Percentiles rank a stretch among this genome's conserved stretches.
phyloP scores from a whole-genome alignment of 2,888 invertebrate genomes.

The Caenorhabditis parvicauda region DNA sequence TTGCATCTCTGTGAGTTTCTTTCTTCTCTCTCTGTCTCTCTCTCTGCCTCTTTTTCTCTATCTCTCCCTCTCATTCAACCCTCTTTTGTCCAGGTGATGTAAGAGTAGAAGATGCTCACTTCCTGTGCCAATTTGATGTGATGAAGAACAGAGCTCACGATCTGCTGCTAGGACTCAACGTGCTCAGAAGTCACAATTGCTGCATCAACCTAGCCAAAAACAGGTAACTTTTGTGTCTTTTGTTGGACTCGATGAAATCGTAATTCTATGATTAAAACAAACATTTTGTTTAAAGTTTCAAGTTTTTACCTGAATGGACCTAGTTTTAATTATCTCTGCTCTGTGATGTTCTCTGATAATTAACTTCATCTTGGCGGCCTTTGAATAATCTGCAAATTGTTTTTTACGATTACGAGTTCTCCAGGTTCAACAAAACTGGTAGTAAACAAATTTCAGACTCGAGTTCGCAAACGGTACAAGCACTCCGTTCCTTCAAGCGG shows the following conservation, averaged over 20 bases:
- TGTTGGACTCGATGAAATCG: neutral
- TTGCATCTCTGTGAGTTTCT: constrained; percentile 78
- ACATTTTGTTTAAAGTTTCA: too few species aligned
- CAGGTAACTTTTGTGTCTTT: constrained; percentile 22
- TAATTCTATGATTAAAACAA: too few species aligned
- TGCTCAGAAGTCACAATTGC: constrained; percentile 76
- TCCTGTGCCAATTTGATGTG: constrained; percentile 93
- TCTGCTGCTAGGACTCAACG: constrained; percentile 92
- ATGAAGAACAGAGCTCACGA: constrained; percentile 96
- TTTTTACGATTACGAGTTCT: too few species aligned
- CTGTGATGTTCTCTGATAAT: too few species aligned
- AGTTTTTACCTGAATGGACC: neutral
- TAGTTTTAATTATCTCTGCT: constrained; percentile 1
- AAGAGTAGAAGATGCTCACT: constrained; percentile 86
- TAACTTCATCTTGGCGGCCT: too few species aligned
- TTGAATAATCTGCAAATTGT: too few species aligned
- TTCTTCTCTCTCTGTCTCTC: neutral
- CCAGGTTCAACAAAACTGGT: neutral
- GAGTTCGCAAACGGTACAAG: constrained; percentile 27
- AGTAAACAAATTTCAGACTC: constrained; percentile 17
- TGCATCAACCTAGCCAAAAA: constrained; percentile 86
- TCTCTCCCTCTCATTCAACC: neutral
- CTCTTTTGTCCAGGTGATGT: constrained; percentile 71
- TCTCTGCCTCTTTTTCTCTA: neutral
- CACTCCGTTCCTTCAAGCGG: constrained; percentile 21